These are phyloP conservation scores for Hydrotaea cyrtoneurina DNA, from an alignment of 2,888 invertebrate species.

Conservation along the genomic window DNA sequence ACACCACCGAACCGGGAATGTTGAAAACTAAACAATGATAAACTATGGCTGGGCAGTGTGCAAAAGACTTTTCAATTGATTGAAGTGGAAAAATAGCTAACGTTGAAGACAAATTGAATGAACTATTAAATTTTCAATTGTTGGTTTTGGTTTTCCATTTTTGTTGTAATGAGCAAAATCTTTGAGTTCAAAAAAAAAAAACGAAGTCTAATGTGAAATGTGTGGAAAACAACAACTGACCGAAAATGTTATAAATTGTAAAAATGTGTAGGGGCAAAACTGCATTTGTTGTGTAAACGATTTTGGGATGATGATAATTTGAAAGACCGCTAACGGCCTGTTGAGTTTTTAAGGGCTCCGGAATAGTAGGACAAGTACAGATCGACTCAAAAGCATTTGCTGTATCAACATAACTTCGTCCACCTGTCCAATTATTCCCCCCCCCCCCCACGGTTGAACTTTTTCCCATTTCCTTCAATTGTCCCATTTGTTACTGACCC, in stretches of 20 bases:
- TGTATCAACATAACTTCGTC: too few species aligned
- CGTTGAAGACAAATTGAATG: slow-evolving; percentile 1
- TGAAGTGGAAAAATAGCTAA: not conserved
- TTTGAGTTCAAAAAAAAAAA: not conserved
- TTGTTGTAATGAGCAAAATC: not conserved
- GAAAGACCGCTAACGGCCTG: too few species aligned
- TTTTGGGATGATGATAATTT: not conserved
- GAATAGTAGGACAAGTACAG: too few species aligned
- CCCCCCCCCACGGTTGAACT: too few species aligned
- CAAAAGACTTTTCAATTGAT: slow-evolving; percentile 10
- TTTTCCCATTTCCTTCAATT: too few species aligned
- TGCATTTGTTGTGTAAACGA: not conserved
- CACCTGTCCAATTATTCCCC: too few species aligned
- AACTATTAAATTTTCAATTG: not conserved
- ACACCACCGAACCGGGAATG: slow-evolving; percentile 4
- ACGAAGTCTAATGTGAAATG: not conserved
- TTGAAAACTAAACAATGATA: not conserved
- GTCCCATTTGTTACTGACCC: too few species aligned
- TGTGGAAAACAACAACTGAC: too few species aligned
- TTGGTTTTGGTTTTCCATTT: not conserved
- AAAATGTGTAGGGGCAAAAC: slow-evolving; percentile 6
- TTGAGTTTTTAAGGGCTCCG: too few species aligned
- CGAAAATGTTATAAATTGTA: slow-evolving; percentile 13
- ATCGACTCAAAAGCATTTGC: too few species aligned
- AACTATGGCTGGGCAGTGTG: not conserved